These are phyloP conservation scores for Macaria liturata DNA, from an alignment of 2,888 invertebrate species.

Conservation along the genomic window DNA sequence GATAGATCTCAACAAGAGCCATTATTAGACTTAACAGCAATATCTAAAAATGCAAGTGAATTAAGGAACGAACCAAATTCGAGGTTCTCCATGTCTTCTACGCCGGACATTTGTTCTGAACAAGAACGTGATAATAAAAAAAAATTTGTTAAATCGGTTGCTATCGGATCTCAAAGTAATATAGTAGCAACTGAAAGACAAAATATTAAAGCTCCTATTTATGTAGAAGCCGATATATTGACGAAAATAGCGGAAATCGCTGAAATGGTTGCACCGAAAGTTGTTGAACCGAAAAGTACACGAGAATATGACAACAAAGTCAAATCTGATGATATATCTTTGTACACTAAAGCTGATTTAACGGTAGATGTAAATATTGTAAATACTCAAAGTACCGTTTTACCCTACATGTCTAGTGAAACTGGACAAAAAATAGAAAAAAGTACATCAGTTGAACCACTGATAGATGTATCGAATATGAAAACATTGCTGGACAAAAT, in stretches of 20 bases:
- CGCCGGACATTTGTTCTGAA: slow-evolving; percentile 20
- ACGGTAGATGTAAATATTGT: not conserved
- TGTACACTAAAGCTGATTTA: not conserved
- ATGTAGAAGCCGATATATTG: slow-evolving; percentile 20
- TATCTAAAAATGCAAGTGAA: slow-evolving; percentile 7
- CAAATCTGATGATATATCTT: slow-evolving; percentile 5
- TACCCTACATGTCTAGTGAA: slow-evolving; percentile 3
- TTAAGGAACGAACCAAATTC: slow-evolving; percentile 24
- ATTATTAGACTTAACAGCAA: slow-evolving; percentile 12
- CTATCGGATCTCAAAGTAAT: slow-evolving; percentile 19
- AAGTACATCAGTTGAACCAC: not conserved
- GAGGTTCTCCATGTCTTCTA: slow-evolving; percentile 29
- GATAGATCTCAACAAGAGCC: slow-evolving; percentile 17
- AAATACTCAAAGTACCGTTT: slow-evolving; percentile 1
- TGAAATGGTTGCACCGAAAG: slow-evolving; percentile 18
- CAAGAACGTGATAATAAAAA: slow-evolving; percentile 1
- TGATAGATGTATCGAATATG: too few relatives aligned
- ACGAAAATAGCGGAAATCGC: slow-evolving; percentile 17
- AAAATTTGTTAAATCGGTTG: slow-evolving; percentile 14
- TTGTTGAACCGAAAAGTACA: slow-evolving; percentile 13
- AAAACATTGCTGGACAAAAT: too few relatives aligned
- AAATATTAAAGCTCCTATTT: slow-evolving; percentile 1
- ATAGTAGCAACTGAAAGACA: slow-evolving; percentile 4
- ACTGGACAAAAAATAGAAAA: not conserved
- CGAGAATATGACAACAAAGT: slow-evolving; percentile 9